Percentiles rank a stretch among this genome's conserved stretches.
These are phyloP conservation scores for Psophia crepitans DNA, from an alignment of 2,113 vertebrate species.

Conservation along the genomic window DNA sequence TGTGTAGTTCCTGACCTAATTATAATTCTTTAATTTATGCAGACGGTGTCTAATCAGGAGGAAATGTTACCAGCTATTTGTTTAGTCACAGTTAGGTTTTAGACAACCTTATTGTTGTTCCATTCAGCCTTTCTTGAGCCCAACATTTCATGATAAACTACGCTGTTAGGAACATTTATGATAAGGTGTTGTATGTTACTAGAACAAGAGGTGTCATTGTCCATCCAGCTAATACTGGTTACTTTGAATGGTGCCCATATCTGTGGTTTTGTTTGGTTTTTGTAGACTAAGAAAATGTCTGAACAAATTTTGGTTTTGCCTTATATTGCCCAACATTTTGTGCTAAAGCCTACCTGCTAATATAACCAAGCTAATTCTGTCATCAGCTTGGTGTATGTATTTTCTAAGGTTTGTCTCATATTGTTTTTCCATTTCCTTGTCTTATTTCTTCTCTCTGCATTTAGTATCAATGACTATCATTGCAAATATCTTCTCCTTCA, in stretches of 20 bases:
- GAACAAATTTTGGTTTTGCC: neutral
- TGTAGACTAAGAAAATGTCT: neutral
- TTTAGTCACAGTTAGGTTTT: slow-evolving; percentile 30
- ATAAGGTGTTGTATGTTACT: neutral
- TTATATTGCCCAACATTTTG: neutral
- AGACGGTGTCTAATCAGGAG: slow-evolving; percentile 51
- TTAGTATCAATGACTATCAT: neutral
- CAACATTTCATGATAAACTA: neutral
- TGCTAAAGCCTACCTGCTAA: neutral
- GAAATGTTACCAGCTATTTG: slow-evolving; percentile 40
- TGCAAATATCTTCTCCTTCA: neutral
- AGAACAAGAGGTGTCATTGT: neutral
- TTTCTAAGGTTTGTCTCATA: neutral
- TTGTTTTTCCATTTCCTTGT: neutral
- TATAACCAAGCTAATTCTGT: neutral
- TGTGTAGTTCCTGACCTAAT: slow-evolving; percentile 60
- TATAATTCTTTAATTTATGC: slow-evolving; percentile 56
- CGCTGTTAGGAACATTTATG: neutral
- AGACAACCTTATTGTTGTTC: neutral
- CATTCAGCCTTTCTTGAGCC: neutral
- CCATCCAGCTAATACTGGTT: neutral
- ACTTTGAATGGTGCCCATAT: neutral
- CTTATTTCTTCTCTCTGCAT: neutral
- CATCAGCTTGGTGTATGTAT: neutral
- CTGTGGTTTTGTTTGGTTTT: neutral